Conservation (phyloP, 1,140 invertebrate species). For the Lepidostoma basale region DNA sequence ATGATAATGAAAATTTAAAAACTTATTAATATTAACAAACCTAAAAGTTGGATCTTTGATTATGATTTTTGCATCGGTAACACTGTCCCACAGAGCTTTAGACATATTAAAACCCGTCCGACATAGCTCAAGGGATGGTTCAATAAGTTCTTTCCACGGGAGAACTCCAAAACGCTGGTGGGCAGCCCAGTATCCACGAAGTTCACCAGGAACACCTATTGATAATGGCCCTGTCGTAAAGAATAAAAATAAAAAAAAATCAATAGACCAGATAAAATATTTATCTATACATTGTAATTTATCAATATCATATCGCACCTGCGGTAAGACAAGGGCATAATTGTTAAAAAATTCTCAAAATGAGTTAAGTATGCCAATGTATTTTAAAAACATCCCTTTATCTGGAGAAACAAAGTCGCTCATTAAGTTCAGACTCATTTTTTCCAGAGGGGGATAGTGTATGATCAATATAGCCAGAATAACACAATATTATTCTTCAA, state of each 20-base stretch:
- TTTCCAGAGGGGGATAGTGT: too few relatives aligned
- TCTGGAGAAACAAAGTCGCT: too few relatives aligned
- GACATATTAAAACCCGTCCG: conserved; percentile 75
- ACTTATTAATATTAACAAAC: conserved; percentile 51
- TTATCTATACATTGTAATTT: too few relatives aligned
- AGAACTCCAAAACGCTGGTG: conserved; percentile 82
- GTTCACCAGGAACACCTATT: conserved; percentile 88
- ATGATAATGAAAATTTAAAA: not conserved
- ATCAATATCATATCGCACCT: too few relatives aligned
- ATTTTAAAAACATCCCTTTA: too few relatives aligned
- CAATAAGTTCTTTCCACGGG: conserved; percentile 80
- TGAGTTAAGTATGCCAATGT: too few relatives aligned
- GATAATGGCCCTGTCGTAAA: conserved; percentile 68
- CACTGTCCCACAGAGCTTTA: conserved; percentile 66
- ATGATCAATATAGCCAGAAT: too few relatives aligned
- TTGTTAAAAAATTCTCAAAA: too few relatives aligned
- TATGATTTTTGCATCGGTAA: conserved; percentile 59
- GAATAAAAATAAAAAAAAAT: conserved; percentile 21
- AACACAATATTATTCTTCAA: too few relatives aligned
- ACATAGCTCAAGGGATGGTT: conserved; percentile 78
- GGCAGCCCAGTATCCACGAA: conserved; percentile 86
- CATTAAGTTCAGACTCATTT: too few relatives aligned
- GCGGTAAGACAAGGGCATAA: too few relatives aligned
- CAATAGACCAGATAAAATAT: too few relatives aligned
- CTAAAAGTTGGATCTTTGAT: conserved; percentile 69